phyloP scores from a whole-genome alignment of 1,140 invertebrate genomes.

The Cydia strobilella region DNA sequence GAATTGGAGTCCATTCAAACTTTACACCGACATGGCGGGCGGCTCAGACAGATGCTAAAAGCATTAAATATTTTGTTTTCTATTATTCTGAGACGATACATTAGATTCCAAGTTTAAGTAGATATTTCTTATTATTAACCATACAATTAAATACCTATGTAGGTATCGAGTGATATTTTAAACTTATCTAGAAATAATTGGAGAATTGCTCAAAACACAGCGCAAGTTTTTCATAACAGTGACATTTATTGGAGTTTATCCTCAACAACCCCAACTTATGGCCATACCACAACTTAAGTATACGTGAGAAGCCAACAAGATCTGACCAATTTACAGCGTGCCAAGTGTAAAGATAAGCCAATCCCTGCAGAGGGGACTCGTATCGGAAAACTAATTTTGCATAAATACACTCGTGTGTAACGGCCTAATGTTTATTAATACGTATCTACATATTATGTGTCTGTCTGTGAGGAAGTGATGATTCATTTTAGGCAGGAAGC shows the following conservation, averaged over 20 bases:
- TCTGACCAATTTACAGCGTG: slow-evolving; percentile 80
- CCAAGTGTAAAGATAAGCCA: slow-evolving; percentile 79
- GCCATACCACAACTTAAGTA: slow-evolving; percentile 59
- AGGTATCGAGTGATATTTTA: too few species aligned
- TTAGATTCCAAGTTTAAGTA: too few species aligned
- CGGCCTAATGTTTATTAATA: slow-evolving; percentile 26
- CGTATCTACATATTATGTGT: slow-evolving; percentile 12
- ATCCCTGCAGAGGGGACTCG: slow-evolving; percentile 58
- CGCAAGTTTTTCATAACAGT: too few species aligned
- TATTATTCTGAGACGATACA: too few species aligned
- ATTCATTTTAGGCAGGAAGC: slow-evolving; percentile 12
- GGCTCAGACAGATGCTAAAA: too few species aligned
- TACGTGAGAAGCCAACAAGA: slow-evolving; percentile 71
- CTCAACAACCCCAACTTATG: slow-evolving; percentile 23
- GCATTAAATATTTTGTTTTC: too few species aligned
- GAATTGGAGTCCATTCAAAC: too few species aligned
- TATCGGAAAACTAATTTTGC: slow-evolving; percentile 78
- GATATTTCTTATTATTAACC: too few species aligned
- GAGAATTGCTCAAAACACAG: too few species aligned
- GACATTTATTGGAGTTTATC: not conserved
- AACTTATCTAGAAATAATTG: too few species aligned
- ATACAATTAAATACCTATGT: too few species aligned
- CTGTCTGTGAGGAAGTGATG: slow-evolving; percentile 5
- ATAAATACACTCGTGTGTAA: slow-evolving; percentile 50
- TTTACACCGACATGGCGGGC: too few species aligned